A percentile compares a stretch with the other conserved stretches of the same genome.
Conservation (phyloP, 2,113 vertebrate species). For the Oreochromis aureus region DNA sequence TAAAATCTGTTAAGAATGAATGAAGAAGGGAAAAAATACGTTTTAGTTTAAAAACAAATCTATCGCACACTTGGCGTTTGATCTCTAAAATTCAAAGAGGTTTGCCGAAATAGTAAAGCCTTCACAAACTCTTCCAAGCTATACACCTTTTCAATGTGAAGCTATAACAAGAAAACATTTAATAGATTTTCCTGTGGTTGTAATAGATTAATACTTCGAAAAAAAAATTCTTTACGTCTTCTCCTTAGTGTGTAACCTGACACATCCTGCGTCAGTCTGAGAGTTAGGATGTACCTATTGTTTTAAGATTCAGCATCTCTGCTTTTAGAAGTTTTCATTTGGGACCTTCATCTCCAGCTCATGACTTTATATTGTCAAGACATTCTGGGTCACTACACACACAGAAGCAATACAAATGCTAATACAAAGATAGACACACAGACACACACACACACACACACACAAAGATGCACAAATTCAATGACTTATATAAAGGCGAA, state of each 20-base stretch:
- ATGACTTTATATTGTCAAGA: constrained; percentile 9
- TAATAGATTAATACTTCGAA: fast-evolving
- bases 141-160: not conserved
- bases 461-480: not conserved
- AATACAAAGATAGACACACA: not conserved
- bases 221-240: not conserved
- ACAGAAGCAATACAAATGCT: not conserved
- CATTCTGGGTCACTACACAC: constrained; percentile 10
- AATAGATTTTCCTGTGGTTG: not conserved
- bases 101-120: not conserved
- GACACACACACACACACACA: not conserved
- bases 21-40: not conserved
- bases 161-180: not conserved
- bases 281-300: not conserved
- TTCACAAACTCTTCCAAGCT: not conserved
- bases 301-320: constrained; percentile 6
- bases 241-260: not conserved
- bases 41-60: not conserved
- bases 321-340: constrained; percentile 24
- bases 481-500: not conserved
- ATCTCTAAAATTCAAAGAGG: not conserved
- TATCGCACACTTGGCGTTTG: not conserved
- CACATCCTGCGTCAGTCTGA: not conserved
- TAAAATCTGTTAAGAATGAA: not conserved
- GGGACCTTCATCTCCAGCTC: constrained; percentile 19